Evolutionary conservation across 2,888 invertebrate genomes (phyloP).

Genomic region (Neoascia interrupta): DNA sequence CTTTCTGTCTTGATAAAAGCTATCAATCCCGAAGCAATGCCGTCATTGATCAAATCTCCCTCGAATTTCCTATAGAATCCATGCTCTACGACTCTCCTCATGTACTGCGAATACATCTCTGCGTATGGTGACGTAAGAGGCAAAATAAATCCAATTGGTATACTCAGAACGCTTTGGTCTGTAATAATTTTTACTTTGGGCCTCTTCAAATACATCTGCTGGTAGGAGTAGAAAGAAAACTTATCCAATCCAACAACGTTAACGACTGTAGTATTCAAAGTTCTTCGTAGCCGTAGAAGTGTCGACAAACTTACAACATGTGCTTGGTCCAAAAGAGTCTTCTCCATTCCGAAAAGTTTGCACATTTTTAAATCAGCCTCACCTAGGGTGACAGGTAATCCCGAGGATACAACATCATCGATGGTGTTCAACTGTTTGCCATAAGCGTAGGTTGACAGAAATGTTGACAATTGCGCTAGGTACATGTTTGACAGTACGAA

Average conservation of each 20-base stretch:
- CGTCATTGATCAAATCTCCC: not conserved
- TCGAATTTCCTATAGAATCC: not conserved
- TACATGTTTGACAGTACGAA: slow-evolving; percentile 74
- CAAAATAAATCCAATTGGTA: not conserved
- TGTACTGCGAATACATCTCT: not conserved
- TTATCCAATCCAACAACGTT: not conserved
- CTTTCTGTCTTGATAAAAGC: not conserved
- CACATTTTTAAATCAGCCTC: not conserved
- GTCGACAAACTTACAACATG: not conserved
- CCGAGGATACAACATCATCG: slow-evolving; percentile 53
- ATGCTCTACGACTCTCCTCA: not conserved
- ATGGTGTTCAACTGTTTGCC: slow-evolving; percentile 64
- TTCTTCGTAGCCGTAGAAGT: not conserved
- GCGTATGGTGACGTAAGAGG: slow-evolving; percentile 9
- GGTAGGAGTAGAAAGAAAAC: not conserved
- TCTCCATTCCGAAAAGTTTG: not conserved
- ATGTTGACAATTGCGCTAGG: slow-evolving; percentile 74
- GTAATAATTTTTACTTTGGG: not conserved
- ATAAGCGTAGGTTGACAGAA: slow-evolving; percentile 70
- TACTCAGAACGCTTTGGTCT: not conserved
- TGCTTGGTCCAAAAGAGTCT: not conserved
- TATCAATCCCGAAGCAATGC: slow-evolving; percentile 1
- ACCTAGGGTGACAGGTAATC: not conserved
- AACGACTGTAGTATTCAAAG: not conserved
- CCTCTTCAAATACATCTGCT: not conserved